Evolutionary conservation across 2,797 vertebrate species (phyloP).

Genomic region (Mionectes olivaceus): DNA sequence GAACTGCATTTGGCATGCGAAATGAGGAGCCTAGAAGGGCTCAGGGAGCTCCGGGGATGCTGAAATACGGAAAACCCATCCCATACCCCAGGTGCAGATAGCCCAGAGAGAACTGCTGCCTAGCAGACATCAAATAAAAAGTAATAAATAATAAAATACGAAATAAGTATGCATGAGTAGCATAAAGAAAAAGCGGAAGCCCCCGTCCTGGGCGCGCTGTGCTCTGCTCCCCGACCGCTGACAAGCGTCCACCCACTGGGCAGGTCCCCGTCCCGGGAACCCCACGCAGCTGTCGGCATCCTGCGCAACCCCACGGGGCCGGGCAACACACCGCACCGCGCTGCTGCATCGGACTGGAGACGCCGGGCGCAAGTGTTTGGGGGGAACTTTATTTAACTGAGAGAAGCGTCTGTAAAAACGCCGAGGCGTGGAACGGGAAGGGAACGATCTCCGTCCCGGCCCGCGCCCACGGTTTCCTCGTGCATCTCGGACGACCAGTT

Average conservation of each 20-base stretch:
- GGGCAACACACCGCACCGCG: not conserved
- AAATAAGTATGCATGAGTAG: not conserved
- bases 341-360: not conserved
- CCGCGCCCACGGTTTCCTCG: not conserved
- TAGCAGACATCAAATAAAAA: not conserved
- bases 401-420: not conserved
- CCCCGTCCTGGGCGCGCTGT: not conserved
- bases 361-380: not conserved
- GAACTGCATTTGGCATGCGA: not conserved
- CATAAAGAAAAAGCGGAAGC: not conserved
- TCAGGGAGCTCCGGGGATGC: not conserved
- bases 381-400: not conserved
- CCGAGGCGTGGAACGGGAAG: not conserved
- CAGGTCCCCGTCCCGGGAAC: not conserved
- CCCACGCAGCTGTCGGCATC: not conserved
- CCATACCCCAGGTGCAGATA: not conserved
- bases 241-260: not conserved
- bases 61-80: not conserved
- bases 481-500: not conserved
- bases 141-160: not conserved
- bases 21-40: not conserved
- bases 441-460: not conserved
- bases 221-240: not conserved
- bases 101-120: not conserved
- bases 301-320: not conserved